Base-by-base conservation (phyloP, 2,797 vertebrate species). In the Craterocephalus amniculus region DNA sequence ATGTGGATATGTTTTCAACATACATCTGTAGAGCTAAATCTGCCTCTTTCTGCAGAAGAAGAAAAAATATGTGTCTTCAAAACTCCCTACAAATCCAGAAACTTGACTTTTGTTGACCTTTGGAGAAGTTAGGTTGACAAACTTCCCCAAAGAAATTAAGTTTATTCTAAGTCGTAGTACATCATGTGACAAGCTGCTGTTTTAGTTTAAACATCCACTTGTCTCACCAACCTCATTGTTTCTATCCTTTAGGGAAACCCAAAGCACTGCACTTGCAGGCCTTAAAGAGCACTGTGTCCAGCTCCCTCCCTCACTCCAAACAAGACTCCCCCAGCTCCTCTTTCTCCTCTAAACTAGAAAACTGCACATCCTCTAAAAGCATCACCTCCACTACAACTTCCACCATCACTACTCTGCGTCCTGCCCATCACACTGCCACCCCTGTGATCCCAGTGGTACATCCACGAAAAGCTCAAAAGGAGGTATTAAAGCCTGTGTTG, bases 401-500 rank as follows among this genome's bases (percentile, higher is more conserved):
- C 22, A 38, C 32, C 31, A n/a, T 0, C 24, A 16, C 0, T n/a
- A 4, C 27, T 58, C 63, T 35, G 13, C 35, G 12, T 20, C 64
- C 79, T 0, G 1, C 18, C 0, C 29, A 63, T 14, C 3, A 0
- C 69, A 77, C 8, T 40, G 29, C 59, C 14, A 0, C 63, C 67
- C 63, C 71, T 0, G 6, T 27, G 79, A 2, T 1, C 1, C 2
- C 0, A 18, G 73, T 1, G 40, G 72, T 51, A 48, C 22, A 63
- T 63, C 52, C 67, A 4, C 10, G 45, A 1, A 92, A 87, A 80
- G 63, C 75, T 22, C 63, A 48, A 0, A 72, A 72, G 1, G 90
- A 93, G 64, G 91, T 89, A 3, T 14, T 95, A 78, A 96, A 93
- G 68, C 92, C 93, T 0, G 58, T 89, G 4, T 86, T 91, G 36